phyloP scores from a whole-genome alignment of 2,797 vertebrate genomes.

The Cyclopterus lumpus region DNA sequence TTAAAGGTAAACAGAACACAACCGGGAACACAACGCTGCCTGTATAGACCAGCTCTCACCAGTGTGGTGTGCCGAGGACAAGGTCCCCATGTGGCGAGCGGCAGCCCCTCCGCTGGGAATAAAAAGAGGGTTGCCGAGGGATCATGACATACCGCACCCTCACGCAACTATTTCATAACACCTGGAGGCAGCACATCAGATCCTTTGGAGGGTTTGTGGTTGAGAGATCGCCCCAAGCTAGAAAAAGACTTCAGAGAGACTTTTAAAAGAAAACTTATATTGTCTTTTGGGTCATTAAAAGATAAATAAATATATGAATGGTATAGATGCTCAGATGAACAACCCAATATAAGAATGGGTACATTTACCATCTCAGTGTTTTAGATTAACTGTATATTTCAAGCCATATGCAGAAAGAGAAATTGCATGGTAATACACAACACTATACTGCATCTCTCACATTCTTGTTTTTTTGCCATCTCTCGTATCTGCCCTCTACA shows the following conservation, averaged over 20 bases:
- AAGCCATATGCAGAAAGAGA: background rate
- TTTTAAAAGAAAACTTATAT: background rate
- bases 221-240: conserved; percentile 40
- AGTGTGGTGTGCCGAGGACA: conserved; percentile 27
- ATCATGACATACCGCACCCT: conserved; percentile 78
- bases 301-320: background rate
- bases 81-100: conserved; percentile 34
- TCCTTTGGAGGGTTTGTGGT: conserved; percentile 42
- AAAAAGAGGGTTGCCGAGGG: conserved; percentile 48
- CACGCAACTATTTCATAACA: conserved; percentile 85
- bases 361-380: background rate
- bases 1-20: no score
- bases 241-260: conserved; percentile 22
- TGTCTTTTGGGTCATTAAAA: background rate
- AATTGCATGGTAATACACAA: background rate
- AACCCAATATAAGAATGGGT: background rate
- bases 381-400: background rate
- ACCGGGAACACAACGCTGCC: conserved; percentile 68
- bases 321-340: background rate
- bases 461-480: background rate
- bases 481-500: conserved; percentile 51
- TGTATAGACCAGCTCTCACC: conserved; percentile 54
- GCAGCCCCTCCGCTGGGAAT: conserved; percentile 1
- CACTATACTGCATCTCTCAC: background rate
- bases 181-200: conserved; percentile 73